These are phyloP conservation scores for Eurytoma adleriae DNA, from an alignment of 2,888 invertebrate genomes.

Conservation along the genomic window DNA sequence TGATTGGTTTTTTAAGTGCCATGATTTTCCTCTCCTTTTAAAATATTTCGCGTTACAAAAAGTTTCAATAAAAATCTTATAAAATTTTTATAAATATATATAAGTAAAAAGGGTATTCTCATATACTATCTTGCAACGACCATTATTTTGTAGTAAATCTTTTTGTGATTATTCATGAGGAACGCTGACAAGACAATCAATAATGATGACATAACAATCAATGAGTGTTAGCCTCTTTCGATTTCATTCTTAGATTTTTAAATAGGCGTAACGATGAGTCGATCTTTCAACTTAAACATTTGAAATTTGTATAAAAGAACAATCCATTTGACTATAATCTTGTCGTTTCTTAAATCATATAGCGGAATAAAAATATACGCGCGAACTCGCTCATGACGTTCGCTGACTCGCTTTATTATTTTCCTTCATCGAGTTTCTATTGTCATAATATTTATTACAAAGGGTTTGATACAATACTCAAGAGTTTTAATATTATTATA, in stretches of 20 bases:
- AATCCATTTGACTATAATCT: conserved; percentile 66
- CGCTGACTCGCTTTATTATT: conserved; percentile 49
- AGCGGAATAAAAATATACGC: conserved; percentile 65
- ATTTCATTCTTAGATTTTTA: conserved; percentile 37
- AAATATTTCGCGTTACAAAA: conserved; percentile 36
- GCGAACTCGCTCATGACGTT: conserved; percentile 52
- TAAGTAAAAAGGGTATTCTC: conserved; percentile 37
- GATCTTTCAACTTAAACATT: conserved; percentile 67
- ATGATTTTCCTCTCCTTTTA: background rate
- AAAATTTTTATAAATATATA: conserved; percentile 32
- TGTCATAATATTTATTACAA: conserved; percentile 62
- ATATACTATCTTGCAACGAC: background rate
- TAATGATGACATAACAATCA: conserved; percentile 14
- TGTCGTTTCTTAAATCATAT: conserved; percentile 62
- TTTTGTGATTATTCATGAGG: background rate
- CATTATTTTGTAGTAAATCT: no score
- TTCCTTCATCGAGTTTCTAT: conserved; percentile 48
- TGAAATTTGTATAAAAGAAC: conserved; percentile 66
- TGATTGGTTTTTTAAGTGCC: conserved; percentile 21
- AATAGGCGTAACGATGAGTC: conserved; percentile 66
- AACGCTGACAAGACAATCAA: conserved; percentile 33
- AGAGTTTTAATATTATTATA: conserved; percentile 47
- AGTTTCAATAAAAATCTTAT: conserved; percentile 40
- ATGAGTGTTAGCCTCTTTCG: conserved; percentile 39
- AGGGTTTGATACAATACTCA: conserved; percentile 63